Evolutionary conservation across 92 coral and sea anemone species (phyloP).

Genomic region (Phenganax subtilis): DNA sequence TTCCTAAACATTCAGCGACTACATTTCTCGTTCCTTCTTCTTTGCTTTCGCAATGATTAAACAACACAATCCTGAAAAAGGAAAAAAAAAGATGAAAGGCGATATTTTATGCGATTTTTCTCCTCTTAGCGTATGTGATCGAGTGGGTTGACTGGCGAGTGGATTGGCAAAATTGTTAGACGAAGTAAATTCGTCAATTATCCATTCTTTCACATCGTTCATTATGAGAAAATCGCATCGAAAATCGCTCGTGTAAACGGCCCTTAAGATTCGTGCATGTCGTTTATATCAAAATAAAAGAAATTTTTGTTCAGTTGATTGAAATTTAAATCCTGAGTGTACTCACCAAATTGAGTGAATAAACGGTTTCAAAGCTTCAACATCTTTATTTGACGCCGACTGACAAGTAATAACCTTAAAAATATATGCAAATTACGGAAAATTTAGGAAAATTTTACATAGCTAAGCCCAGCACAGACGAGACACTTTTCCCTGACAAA

Average conservation of each 20-base stretch:
- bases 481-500: neutral
- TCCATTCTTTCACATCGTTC: no score
- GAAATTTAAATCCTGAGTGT: no score
- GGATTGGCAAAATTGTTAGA: neutral
- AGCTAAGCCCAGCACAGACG: neutral
- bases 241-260: no score
- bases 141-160: neutral
- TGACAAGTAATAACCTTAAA: slow-evolving; percentile 84
- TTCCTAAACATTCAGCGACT: slow-evolving; percentile 94
- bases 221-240: no score
- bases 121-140: no score
- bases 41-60: slow-evolving; percentile 95
- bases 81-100: no score
- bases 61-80: slow-evolving; percentile 68
- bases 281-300: no score
- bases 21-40: slow-evolving; percentile 98
- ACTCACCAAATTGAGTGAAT: slow-evolving; percentile 91
- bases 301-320: no score
- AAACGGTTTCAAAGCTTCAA: slow-evolving; percentile 82
- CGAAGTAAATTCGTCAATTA: neutral
- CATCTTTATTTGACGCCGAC: slow-evolving; percentile 70
- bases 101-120: no score
- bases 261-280: no score
- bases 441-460: neutral
- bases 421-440: slow-evolving; percentile 1